These are phyloP conservation scores for Hyaena hyaena DNA, from an alignment of 2,113 vertebrate species.

Conservation along the genomic window DNA sequence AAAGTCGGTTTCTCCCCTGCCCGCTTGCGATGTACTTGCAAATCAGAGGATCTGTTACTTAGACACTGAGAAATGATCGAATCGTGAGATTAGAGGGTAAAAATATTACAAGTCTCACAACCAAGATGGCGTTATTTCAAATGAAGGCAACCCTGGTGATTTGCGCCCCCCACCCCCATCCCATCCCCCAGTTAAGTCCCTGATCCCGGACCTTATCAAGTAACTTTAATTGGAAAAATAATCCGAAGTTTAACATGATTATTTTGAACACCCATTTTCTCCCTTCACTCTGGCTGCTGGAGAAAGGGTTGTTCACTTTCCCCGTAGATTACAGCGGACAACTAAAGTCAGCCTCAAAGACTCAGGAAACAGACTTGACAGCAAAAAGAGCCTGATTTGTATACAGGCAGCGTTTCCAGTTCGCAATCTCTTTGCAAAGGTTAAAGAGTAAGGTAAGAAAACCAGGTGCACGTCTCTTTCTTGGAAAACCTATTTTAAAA, in stretches of 20 bases:
- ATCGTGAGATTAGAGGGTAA: constrained; percentile 55
- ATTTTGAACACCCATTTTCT: background rate
- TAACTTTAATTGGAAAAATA: constrained; percentile 67
- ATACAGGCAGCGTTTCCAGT: background rate
- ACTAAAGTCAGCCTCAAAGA: background rate
- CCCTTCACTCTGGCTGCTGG: background rate
- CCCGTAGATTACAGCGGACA: background rate
- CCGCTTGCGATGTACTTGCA: background rate
- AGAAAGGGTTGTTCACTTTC: background rate
- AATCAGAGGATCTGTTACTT: background rate
- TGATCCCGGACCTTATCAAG: background rate
- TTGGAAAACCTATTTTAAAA: background rate
- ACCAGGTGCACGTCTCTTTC: background rate
- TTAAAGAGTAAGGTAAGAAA: background rate
- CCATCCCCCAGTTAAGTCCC: background rate
- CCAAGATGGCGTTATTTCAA: constrained; percentile 86
- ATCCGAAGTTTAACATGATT: background rate
- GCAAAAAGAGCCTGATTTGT: background rate
- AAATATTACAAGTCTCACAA: constrained; percentile 65
- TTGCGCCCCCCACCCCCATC: background rate
- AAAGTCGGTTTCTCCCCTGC: background rate
- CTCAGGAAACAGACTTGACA: background rate
- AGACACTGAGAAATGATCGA: constrained; percentile 39
- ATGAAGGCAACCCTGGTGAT: background rate
- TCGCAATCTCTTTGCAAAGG: background rate